phyloP scores from a whole-genome alignment of 2,113 vertebrate genomes.

The Pipa parva region DNA sequence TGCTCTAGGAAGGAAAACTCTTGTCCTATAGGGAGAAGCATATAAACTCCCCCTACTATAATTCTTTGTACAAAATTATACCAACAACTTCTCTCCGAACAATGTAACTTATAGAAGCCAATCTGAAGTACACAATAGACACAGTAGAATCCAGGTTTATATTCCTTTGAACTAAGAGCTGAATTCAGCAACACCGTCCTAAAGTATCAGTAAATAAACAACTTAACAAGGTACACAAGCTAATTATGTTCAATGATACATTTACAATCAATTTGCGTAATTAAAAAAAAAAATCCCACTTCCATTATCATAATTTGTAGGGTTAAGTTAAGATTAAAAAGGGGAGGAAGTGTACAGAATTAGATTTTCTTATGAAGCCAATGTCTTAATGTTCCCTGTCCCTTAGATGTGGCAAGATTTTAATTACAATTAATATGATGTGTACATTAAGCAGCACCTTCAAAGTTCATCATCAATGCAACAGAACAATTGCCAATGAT shows the following conservation, averaged over 20 bases:
- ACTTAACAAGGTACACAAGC: constrained; percentile 53
- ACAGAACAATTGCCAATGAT: constrained; percentile 66
- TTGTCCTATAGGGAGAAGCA: constrained; percentile 50
- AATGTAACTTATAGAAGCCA: constrained; percentile 9
- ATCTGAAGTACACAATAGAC: not conserved
- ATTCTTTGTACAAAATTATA: constrained; percentile 48
- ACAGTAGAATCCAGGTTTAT: constrained; percentile 78
- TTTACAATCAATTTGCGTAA: constrained; percentile 77
- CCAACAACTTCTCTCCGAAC: constrained; percentile 40
- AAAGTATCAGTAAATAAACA: constrained; percentile 70
- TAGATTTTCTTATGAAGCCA: constrained; percentile 59
- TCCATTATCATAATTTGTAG: constrained; percentile 69
- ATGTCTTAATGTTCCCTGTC: constrained; percentile 79
- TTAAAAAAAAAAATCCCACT: constrained; percentile 76
- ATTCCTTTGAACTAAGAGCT: constrained; percentile 66
- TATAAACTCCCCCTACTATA: constrained; percentile 39
- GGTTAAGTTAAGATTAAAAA: constrained; percentile 60
- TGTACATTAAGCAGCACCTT: constrained; percentile 72
- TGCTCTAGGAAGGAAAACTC: constrained; percentile 55
- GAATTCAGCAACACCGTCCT: constrained; percentile 79
- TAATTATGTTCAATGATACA: constrained; percentile 64
- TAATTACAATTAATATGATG: constrained; percentile 71
- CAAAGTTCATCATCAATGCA: constrained; percentile 55
- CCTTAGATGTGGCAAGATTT: constrained; percentile 74
- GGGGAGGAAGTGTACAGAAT: constrained; percentile 29